phyloP scores from a whole-genome alignment of 2,888 invertebrate species.

The Dione vanillae region DNA sequence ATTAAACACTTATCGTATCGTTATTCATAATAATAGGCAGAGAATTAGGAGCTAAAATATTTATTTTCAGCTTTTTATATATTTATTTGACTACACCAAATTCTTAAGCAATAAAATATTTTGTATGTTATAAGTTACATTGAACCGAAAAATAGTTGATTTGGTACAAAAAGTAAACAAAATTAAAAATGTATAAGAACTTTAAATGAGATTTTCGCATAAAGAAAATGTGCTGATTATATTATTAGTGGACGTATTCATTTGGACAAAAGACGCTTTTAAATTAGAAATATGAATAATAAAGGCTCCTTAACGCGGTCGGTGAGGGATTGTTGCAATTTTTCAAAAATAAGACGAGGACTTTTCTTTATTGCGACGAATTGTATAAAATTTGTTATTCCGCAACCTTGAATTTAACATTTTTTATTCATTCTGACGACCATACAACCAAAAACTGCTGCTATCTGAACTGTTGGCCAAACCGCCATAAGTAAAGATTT shows the following conservation, averaged over 20 bases:
- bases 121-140: too few relatives aligned
- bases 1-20: too few relatives aligned
- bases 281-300: conserved; percentile 37
- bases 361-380: conserved; percentile 21
- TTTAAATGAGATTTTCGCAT: neutral
- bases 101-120: too few relatives aligned
- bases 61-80: too few relatives aligned
- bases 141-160: too few relatives aligned
- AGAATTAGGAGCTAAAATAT: too few relatives aligned
- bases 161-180: too few relatives aligned
- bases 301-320: conserved; percentile 30
- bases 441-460: neutral
- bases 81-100: too few relatives aligned
- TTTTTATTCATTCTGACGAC: conserved; percentile 6
- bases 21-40: too few relatives aligned
- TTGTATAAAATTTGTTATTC: conserved; percentile 28
- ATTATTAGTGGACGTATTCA: conserved; percentile 11
- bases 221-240: neutral
- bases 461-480: neutral
- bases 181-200: too few relatives aligned
- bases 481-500: too few relatives aligned
- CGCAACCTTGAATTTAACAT: neutral
- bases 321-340: conserved; percentile 33
- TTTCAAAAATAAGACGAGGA: conserved; percentile 15
- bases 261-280: conserved; percentile 32